phyloP scores from a whole-genome alignment of 1,140 invertebrate species.

The Pachypeltis micranthus region DNA sequence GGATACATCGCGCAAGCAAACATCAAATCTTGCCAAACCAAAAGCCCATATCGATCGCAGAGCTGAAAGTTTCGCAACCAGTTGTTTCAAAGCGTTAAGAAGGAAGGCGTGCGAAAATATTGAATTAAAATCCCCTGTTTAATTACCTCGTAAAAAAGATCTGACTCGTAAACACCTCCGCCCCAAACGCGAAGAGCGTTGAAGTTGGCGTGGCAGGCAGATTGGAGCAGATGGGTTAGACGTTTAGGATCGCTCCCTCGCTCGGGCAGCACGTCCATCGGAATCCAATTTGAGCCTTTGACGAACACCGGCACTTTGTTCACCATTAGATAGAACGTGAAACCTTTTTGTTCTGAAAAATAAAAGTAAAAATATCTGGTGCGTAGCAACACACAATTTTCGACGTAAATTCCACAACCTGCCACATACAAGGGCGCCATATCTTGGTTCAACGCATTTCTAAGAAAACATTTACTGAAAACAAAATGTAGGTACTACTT shows the following conservation, averaged over 20 bases:
- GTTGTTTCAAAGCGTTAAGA: too few species aligned
- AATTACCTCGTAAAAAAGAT: conserved; percentile 73
- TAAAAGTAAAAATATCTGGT: too few species aligned
- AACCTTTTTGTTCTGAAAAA: conserved; percentile 39
- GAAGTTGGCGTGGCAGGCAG: conserved; percentile 71
- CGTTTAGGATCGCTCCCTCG: conserved; percentile 34
- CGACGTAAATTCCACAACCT: too few species aligned
- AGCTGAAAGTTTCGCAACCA: too few species aligned
- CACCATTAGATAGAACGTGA: conserved; percentile 78
- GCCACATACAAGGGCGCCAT: too few species aligned
- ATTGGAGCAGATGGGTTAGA: conserved; percentile 48
- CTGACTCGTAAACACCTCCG: conserved; percentile 87
- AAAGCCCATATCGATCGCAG: conserved; percentile 66
- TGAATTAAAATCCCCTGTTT: too few species aligned
- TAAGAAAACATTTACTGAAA: too few species aligned
- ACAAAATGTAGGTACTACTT: too few species aligned
- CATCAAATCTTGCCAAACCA: conserved; percentile 93
- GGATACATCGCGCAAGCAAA: conserved; percentile 97
- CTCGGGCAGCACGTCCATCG: conserved; percentile 78
- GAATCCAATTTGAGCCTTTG: conserved; percentile 95
- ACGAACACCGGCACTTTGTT: conserved; percentile 85
- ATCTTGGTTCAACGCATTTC: too few species aligned
- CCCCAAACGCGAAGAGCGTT: conserved; percentile 96
- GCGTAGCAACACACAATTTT: too few species aligned
- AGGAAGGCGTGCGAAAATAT: too few species aligned